Evolutionary conservation across 1,140 invertebrate species (phyloP).

Genomic region (Ladona fulva): DNA sequence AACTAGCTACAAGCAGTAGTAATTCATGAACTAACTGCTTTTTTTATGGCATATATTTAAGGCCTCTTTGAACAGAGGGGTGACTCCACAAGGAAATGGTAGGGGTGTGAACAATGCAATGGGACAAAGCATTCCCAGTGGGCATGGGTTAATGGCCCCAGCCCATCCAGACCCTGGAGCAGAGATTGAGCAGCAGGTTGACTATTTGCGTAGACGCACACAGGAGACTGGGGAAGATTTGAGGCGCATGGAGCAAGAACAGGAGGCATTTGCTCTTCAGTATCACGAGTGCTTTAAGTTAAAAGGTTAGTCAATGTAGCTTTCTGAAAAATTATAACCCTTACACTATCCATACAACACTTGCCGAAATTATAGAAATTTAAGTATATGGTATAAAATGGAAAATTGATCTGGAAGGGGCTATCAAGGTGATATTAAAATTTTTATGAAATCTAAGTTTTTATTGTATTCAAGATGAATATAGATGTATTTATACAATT

Average conservation of each 20-base stretch:
- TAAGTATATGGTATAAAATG: too few relatives aligned
- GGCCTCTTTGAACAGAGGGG: neutral
- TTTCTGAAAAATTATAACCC: too few relatives aligned
- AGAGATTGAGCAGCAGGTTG: slow-evolving; percentile 50
- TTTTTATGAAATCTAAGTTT: too few relatives aligned
- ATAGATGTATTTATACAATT: too few relatives aligned
- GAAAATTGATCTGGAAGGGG: too few relatives aligned
- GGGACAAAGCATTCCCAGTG: slow-evolving; percentile 19
- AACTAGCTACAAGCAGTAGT: too few relatives aligned
- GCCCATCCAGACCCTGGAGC: slow-evolving; percentile 27
- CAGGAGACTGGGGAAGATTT: slow-evolving; percentile 62
- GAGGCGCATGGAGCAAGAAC: slow-evolving; percentile 64
- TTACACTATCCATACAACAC: too few relatives aligned
- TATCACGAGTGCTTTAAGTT: slow-evolving; percentile 79
- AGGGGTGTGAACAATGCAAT: slow-evolving; percentile 15
- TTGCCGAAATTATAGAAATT: too few relatives aligned
- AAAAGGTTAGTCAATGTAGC: slow-evolving; percentile 45
- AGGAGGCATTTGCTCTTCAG: slow-evolving; percentile 73
- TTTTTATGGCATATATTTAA: neutral
- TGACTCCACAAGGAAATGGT: neutral
- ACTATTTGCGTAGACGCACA: slow-evolving; percentile 49
- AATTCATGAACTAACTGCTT: too few relatives aligned
- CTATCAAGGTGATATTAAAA: too few relatives aligned
- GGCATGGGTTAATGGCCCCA: neutral
- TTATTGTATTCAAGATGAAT: too few relatives aligned